Base-by-base conservation (phyloP, 1,140 invertebrate species). In the Calliphora vicina region DNA sequence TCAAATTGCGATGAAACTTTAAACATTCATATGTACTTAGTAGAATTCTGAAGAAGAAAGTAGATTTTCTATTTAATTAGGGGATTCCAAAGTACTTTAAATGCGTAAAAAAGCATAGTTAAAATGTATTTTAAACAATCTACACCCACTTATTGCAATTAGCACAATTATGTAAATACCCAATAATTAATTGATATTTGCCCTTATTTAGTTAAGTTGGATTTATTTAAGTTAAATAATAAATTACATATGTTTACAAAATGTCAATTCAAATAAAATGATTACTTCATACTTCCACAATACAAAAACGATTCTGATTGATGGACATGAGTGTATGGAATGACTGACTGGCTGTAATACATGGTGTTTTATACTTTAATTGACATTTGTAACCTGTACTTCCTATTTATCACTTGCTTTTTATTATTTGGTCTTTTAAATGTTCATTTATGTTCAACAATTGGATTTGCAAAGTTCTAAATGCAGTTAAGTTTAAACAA, bases 351-450 rank as follows among this genome's bases (percentile, higher is more conserved):
- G n/a, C 50, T 57, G 15, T n/a, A 57, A 57, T n/a, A 57, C 5
- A 57, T 57, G 50, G 50, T 57, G 15, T 57, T 67, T 35, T 50
- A 12, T 50, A 50, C 35, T 35, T 35, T 23, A 67, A 67, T 67
- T 67, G 61, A 67, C 61, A 67, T 23, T 67, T 67, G n/a, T 67
- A 67, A 67, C 61, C 61, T 23, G 23, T 67, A 67, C 61, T 67
- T 67, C 61, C 61, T 67, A 67, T 67, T 67, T 67, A 23, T 67
- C 5, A 23, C 5, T 23, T 20, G 20, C 2, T 23, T 67, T 23
- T 67, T n/a, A n/a, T n/a, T n/a, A n/a, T 13, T 23, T 67, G 20
- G 23, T 17, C 20, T 12, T 23, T 67, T 67, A 20, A 67, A 23
- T 23, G n/a, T 25, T 12, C 17, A 57, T 57, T 57, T 15, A 57